These are phyloP conservation scores for Palythoa caribaeorum DNA, from an alignment of 92 coral and sea anemone species.

Conservation along the genomic window DNA sequence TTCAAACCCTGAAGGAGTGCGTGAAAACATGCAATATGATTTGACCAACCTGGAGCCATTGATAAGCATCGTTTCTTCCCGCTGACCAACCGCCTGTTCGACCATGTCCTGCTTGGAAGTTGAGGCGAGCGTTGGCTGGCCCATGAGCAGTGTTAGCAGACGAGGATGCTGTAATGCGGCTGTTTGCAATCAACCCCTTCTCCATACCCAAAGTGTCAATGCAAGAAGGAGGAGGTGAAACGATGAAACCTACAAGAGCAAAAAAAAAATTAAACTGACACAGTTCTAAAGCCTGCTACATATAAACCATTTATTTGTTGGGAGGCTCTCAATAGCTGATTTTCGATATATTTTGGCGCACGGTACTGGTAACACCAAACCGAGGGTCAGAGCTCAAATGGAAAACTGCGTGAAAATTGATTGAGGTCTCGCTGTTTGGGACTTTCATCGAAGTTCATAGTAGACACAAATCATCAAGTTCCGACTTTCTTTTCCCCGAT, in stretches of 20 bases:
- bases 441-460: too few relatives aligned
- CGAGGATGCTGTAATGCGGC: neutral
- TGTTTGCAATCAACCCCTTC: neutral
- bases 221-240: neutral
- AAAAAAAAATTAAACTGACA: neutral
- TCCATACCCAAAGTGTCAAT: conserved; percentile 11
- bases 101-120: conserved; percentile 6
- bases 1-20: too few relatives aligned
- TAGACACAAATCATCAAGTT: too few relatives aligned
- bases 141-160: neutral
- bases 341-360: too few relatives aligned
- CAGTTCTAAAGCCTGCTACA: too few relatives aligned
- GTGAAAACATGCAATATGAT: neutral
- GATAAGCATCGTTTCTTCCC: neutral
- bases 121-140: conserved; percentile 17
- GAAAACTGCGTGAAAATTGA: too few relatives aligned
- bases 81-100: conserved; percentile 28
- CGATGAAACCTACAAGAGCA: neutral
- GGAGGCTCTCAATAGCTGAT: too few relatives aligned
- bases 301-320: too few relatives aligned
- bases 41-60: conserved; percentile 7
- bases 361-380: too few relatives aligned
- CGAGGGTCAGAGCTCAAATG: too few relatives aligned
- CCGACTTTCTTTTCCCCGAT: too few relatives aligned
- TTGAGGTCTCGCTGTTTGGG: too few relatives aligned